These are phyloP conservation scores for Apodemus speciosus DNA, from an alignment of 2,113 vertebrate species.

Conservation along the genomic window DNA sequence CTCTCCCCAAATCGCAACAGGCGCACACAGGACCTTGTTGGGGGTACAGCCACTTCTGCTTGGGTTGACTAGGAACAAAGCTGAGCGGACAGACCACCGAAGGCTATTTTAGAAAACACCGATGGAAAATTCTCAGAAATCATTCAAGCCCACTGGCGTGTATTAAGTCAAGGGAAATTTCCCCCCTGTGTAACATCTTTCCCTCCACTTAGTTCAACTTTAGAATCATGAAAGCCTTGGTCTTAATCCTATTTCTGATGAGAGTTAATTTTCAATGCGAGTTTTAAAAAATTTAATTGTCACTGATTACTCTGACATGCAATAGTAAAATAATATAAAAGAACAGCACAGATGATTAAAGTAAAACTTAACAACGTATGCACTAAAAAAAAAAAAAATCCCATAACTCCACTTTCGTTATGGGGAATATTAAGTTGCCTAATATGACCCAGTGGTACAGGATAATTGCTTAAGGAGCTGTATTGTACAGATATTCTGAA, in stretches of 20 bases:
- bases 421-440: slow-evolving; percentile 77
- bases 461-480: slow-evolving; percentile 72
- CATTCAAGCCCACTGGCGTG: slow-evolving; percentile 65
- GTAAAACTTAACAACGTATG: slow-evolving; percentile 73
- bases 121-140: slow-evolving; percentile 76
- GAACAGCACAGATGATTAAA: slow-evolving; percentile 80
- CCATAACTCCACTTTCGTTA: slow-evolving; percentile 71
- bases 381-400: slow-evolving; percentile 71
- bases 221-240: slow-evolving; percentile 62
- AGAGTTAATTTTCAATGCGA: slow-evolving; percentile 80
- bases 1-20: slow-evolving; percentile 34
- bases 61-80: slow-evolving; percentile 31
- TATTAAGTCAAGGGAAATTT: slow-evolving; percentile 65
- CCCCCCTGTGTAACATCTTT: slow-evolving; percentile 62
- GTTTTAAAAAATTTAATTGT: slow-evolving; percentile 80
- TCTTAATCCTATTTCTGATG: slow-evolving; percentile 80
- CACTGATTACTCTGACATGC: slow-evolving; percentile 80
- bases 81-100: slow-evolving; percentile 59
- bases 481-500: slow-evolving; percentile 69
- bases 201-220: slow-evolving; percentile 62
- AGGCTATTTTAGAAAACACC: slow-evolving; percentile 68
- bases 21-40: slow-evolving; percentile 15
- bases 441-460: slow-evolving; percentile 74
- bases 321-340: slow-evolving; percentile 79
- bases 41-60: slow-evolving; percentile 57